Conservation (phyloP, 2,888 invertebrate genomes). For the Pyrrhosoma nymphula region DNA sequence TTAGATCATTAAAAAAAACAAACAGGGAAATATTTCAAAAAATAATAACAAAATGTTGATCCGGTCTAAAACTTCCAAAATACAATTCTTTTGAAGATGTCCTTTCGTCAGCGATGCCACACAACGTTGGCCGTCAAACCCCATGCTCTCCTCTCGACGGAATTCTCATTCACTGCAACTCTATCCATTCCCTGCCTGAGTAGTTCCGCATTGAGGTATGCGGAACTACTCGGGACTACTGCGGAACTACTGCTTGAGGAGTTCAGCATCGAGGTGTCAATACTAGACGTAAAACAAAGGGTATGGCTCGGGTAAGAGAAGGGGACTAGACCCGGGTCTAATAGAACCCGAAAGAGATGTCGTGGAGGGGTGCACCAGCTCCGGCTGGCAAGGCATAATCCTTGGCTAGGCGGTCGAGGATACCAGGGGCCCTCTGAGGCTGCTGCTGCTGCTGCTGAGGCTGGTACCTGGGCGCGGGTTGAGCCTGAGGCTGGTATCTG, state of each 20-base stretch:
- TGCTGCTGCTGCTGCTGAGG: constrained; percentile 75
- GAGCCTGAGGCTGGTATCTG: constrained; percentile 76
- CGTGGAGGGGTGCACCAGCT: constrained; percentile 85
- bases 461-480: constrained; percentile 74
- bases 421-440: constrained; percentile 77
- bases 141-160: background rate
- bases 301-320: background rate
- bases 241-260: too few relatives aligned
- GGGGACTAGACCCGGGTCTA: constrained; percentile 75
- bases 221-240: too few relatives aligned
- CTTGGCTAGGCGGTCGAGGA: constrained; percentile 89
- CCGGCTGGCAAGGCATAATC: constrained; percentile 89
- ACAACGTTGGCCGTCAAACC: background rate
- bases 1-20: background rate
- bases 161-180: background rate
- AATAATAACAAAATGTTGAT: constrained; percentile 4
- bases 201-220: too few relatives aligned
- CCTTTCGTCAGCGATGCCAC: background rate
- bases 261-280: background rate
- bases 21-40: background rate
- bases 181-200: background rate
- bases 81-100: constrained; percentile 8
- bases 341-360: constrained; percentile 91
- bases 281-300: background rate
- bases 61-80: background rate